These are phyloP conservation scores for Notodonta dromedarius DNA, from an alignment of 2,888 invertebrate genomes.

Conservation along the genomic window DNA sequence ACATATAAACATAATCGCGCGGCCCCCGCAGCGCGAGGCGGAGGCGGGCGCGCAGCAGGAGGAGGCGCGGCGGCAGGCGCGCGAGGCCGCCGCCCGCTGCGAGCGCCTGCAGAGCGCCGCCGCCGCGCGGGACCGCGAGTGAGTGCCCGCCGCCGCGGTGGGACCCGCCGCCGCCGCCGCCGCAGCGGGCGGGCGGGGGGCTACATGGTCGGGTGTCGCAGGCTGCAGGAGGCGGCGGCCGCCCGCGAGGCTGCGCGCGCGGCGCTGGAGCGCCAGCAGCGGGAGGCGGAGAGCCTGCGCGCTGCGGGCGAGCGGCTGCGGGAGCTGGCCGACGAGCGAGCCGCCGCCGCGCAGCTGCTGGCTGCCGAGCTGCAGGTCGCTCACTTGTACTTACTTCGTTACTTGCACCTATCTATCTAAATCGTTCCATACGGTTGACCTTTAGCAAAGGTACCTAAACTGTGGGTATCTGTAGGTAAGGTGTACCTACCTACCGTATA, in stretches of 20 bases:
- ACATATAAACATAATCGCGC: no score
- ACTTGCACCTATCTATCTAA: no score
- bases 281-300: neutral
- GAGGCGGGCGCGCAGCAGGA: conserved; percentile 31
- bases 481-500: no score
- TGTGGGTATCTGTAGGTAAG: no score
- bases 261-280: neutral
- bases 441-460: no score
- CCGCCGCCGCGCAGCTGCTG: neutral
- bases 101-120: conserved; percentile 8
- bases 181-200: neutral
- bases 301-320: neutral
- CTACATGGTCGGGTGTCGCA: conserved; percentile 3
- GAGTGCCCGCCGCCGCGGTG: neutral
- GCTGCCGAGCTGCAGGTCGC: no score
- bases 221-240: neutral
- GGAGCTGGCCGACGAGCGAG: neutral
- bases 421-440: no score
- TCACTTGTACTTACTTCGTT: no score
- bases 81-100: conserved; percentile 39
- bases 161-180: neutral
- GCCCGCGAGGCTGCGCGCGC: neutral
- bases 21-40: conserved; percentile 36
- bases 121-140: conserved; percentile 17
- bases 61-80: conserved; percentile 38